Evolutionary conservation across 2,888 invertebrate species (phyloP).

Genomic region (Taphrorychus bicolor): DNA sequence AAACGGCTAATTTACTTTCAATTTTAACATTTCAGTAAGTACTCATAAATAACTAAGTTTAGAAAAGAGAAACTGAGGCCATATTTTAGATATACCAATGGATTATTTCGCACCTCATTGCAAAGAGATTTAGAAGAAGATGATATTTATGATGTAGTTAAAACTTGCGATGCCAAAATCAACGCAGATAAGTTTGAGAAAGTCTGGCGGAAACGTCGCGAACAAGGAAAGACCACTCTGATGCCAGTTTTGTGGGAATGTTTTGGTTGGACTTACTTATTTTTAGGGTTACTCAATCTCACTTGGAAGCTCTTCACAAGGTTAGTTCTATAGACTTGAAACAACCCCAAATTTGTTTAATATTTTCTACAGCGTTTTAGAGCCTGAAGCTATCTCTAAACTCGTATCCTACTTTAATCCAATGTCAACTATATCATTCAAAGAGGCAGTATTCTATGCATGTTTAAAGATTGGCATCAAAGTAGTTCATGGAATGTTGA

Average conservation of each 20-base stretch:
- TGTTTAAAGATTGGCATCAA: slow-evolving; percentile 74
- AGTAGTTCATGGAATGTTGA: slow-evolving; percentile 69
- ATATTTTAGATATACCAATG: slow-evolving; percentile 68
- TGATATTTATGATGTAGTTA: slow-evolving; percentile 65
- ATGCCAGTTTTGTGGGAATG: slow-evolving; percentile 46
- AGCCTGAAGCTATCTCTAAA: slow-evolving; percentile 71
- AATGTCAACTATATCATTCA: slow-evolving; percentile 52
- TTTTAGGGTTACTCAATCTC: slow-evolving; percentile 43
- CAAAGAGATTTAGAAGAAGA: slow-evolving; percentile 68
- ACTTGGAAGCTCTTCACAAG: slow-evolving; percentile 43
- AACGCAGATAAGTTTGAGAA: slow-evolving; percentile 51
- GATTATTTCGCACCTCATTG: slow-evolving; percentile 69
- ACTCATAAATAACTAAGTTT: background rate
- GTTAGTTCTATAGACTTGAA: slow-evolving; percentile 39
- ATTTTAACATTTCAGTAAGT: slow-evolving; percentile 50
- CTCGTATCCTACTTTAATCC: slow-evolving; percentile 73
- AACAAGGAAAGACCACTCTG: slow-evolving; percentile 41
- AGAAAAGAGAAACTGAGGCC: no score
- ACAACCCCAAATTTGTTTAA: background rate
- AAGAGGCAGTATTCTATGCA: slow-evolving; percentile 77
- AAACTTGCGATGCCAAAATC: slow-evolving; percentile 52
- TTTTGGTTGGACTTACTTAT: slow-evolving; percentile 46
- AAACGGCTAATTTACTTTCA: slow-evolving; percentile 47
- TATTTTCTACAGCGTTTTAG: slow-evolving; percentile 63
- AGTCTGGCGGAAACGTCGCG: slow-evolving; percentile 46